A percentile compares a stretch with the other conserved stretches of the same genome.
These are phyloP conservation scores for Gasterosteus nipponicus DNA, from an alignment of 2,113 vertebrate species.

Conservation along the genomic window DNA sequence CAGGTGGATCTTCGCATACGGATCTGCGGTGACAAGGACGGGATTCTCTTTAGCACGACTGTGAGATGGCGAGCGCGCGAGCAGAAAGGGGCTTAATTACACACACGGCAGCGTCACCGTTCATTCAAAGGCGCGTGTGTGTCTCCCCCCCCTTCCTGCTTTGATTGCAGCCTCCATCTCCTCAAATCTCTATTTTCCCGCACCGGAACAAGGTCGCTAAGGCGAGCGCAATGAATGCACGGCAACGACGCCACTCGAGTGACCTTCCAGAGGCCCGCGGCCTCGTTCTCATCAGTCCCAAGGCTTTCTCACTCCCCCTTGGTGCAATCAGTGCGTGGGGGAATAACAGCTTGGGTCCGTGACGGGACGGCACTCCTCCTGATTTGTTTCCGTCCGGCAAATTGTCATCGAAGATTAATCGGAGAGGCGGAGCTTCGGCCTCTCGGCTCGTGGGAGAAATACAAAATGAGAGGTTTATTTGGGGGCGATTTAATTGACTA, in stretches of 20 bases:
- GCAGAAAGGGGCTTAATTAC: not conserved
- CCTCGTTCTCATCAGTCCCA: slow-evolving; percentile 56
- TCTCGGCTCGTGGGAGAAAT: slow-evolving; percentile 19
- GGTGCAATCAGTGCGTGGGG: slow-evolving; percentile 64
- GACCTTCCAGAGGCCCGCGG: slow-evolving; percentile 45
- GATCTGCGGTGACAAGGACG: slow-evolving; percentile 82
- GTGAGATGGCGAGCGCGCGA: not conserved
- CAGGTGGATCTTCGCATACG: slow-evolving; percentile 98
- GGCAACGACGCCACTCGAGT: slow-evolving; percentile 27
- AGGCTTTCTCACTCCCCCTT: slow-evolving; percentile 37
- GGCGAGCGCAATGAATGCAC: not conserved
- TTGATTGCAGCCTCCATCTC: not conserved
- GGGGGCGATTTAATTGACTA: slow-evolving; percentile 23
- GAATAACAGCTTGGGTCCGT: slow-evolving; percentile 41
- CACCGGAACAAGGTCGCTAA: not conserved
- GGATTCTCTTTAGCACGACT: not conserved
- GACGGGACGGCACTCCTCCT: slow-evolving; percentile 30
- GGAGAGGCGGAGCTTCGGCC: slow-evolving; percentile 1
- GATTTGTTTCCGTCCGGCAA: slow-evolving; percentile 63
- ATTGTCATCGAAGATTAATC: slow-evolving; percentile 45
- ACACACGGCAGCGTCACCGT: not conserved
- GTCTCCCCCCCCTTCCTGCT: not conserved
- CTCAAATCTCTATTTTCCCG: not conserved
- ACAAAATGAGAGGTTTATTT: not conserved
- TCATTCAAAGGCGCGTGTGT: not conserved